phyloP scores from a whole-genome alignment of 1,140 invertebrate species.

The Amphibalanus amphitrite region DNA sequence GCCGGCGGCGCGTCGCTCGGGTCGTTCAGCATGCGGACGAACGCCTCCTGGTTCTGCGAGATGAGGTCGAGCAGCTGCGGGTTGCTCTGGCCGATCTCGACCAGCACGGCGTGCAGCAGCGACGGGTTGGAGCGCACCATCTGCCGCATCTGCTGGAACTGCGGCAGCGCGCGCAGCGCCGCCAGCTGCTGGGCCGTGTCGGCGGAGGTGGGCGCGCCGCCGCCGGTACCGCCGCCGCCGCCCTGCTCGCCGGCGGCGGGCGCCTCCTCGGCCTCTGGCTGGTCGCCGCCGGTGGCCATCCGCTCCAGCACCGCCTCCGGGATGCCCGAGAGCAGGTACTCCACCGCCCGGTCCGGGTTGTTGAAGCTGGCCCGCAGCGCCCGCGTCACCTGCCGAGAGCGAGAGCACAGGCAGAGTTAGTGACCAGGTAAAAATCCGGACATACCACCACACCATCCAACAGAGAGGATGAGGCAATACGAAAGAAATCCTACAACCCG shows the following conservation, averaged over 20 bases:
- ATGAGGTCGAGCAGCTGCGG: conserved; percentile 83
- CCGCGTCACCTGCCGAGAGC: conserved; percentile 49
- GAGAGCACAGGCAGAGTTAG: no score
- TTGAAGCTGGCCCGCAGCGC: conserved; percentile 93
- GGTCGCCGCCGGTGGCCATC: not conserved
- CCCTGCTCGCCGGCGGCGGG: conserved; percentile 9
- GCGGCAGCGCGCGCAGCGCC: conserved; percentile 64
- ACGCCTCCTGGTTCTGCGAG: conserved; percentile 71
- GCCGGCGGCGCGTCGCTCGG: conserved; percentile 30
- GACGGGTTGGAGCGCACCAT: conserved; percentile 64
- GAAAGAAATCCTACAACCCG: no score
- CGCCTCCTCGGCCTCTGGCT: conserved; percentile 10
- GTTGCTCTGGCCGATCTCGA: conserved; percentile 82
- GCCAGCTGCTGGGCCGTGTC: conserved; percentile 2
- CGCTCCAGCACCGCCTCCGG: conserved; percentile 30
- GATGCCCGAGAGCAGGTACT: conserved; percentile 86
- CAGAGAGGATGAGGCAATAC: no score
- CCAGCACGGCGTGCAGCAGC: conserved; percentile 77
- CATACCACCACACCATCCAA: no score
- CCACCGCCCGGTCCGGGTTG: conserved; percentile 94
- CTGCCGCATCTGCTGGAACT: conserved; percentile 92
- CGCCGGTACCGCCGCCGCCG: conserved; percentile 20
- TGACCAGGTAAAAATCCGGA: no score
- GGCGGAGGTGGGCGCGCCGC: conserved; percentile 1
- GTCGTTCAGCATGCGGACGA: conserved; percentile 92